Evolutionary conservation across 1,140 invertebrate species (phyloP).

Genomic region (Cyclina sinensis): DNA sequence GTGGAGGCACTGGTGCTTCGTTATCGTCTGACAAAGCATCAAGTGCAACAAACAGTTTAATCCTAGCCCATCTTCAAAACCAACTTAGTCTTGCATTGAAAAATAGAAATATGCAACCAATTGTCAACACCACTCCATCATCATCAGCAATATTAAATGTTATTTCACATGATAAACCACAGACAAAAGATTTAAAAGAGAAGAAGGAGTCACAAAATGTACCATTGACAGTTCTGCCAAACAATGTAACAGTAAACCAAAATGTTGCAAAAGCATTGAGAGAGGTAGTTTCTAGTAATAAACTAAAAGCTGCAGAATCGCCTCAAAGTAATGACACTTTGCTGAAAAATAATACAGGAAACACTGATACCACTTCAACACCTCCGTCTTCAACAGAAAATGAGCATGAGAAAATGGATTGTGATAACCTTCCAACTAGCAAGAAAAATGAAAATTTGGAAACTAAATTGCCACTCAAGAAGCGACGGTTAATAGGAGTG

Average conservation of each 20-base stretch:
- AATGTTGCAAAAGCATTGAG: conserved; percentile 50
- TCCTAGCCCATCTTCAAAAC: neutral
- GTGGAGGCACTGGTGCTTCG: neutral
- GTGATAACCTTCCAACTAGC: neutral
- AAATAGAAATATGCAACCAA: conserved; percentile 6
- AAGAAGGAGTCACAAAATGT: neutral
- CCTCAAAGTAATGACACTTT: neutral
- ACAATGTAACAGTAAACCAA: conserved; percentile 35
- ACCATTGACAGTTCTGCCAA: neutral
- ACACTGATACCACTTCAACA: neutral
- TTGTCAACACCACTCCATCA: neutral
- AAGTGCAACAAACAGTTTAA: neutral
- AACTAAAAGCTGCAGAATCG: conserved; percentile 5
- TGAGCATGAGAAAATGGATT: conserved; percentile 22
- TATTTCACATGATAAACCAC: too few species aligned
- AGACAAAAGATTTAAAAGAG: neutral
- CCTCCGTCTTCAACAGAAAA: neutral
- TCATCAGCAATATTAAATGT: too few species aligned
- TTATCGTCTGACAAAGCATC: neutral
- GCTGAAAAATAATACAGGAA: neutral
- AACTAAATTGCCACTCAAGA: conserved; percentile 59
- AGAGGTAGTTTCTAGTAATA: conserved; percentile 34
- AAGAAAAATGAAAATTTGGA: conserved; percentile 39
- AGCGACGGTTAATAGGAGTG: conserved; percentile 39
- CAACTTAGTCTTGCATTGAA: neutral